Evolutionary conservation across 2,888 invertebrate genomes (phyloP).

Genomic region (Drosophila nr. medialis): DNA sequence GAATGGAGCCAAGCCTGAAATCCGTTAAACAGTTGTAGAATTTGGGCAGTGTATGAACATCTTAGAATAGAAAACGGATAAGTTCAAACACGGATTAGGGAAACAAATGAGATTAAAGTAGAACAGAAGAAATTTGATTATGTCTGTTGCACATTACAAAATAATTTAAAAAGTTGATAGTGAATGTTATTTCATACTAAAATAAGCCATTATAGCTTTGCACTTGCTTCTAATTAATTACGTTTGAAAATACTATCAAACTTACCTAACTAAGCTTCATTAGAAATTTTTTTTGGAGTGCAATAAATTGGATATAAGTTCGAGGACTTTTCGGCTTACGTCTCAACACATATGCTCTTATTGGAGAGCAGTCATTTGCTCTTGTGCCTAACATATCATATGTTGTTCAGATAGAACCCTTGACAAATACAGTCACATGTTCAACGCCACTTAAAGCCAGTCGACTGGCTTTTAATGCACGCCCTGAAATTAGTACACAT

Average conservation of each 20-base stretch:
- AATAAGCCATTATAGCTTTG: too few relatives aligned
- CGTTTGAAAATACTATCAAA: conserved; percentile 20
- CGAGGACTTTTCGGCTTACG: neutral
- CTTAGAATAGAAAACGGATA: neutral
- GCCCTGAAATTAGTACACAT: conserved; percentile 48
- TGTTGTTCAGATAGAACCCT: neutral
- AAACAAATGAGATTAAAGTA: neutral
- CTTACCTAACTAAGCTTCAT: conserved; percentile 6
- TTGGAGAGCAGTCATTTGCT: neutral
- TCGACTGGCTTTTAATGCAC: conserved; percentile 39
- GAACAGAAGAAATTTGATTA: neutral
- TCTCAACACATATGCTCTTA: neutral
- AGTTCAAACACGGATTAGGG: neutral
- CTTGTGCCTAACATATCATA: neutral
- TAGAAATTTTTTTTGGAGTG: neutral
- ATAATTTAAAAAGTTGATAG: neutral
- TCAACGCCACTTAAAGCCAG: conserved; percentile 15
- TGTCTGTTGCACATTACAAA: neutral
- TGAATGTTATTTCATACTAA: neutral
- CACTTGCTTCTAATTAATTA: conserved; percentile 30
- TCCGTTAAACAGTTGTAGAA: neutral
- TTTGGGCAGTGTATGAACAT: neutral
- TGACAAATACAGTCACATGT: conserved; percentile 8
- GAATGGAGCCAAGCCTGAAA: neutral
- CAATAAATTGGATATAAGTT: neutral